Base-by-base conservation (phyloP, 1,140 invertebrate genomes). In the Ooceraea biroi region DNA sequence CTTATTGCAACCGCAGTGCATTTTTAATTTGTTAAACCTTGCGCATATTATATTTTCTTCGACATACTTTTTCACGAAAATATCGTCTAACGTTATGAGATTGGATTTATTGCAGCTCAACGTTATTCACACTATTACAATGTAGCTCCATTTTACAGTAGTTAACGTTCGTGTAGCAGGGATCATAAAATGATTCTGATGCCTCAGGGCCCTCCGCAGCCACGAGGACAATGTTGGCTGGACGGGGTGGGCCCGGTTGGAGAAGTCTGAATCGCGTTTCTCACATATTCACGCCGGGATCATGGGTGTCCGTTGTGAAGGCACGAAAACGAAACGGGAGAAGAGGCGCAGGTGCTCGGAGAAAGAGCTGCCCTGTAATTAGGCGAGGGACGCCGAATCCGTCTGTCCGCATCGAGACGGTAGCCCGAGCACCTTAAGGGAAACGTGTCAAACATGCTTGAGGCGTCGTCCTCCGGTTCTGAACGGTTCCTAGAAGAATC, bases 301-400 rank as follows among this genome's bases (percentile, higher is more conserved):
- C 74, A 74, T 41, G 80, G 82, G 71, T 88, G 85, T 83, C 60
- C 82, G 80, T 83, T 86, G 74, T 69, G 52, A 72, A 86, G 87
- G 76, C 85, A 89, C 76, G 89, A 90, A 89, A 90, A 82, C 71
- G 88, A 90, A 89, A 86, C 61, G 36, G 55, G 83, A 82, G 88
- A 88, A 82, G 83, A 69, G 65, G 68, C 72, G 85, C 88, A 90
- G 88, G 83, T 89, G 85, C 83, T 85, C 83, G 76, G 65, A 82
- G 52, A 85, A 55, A 36, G 52, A 85, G 61, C 76, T 78, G 63
- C 78, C 90, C 89, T 91, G 88, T 91, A 91, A 91, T 90, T 91
- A 91, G 86, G 88, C 90, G 88, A 90, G 82, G 86, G 76, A 90
- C 61, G 89, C 86, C 90, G 90, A 90, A 91, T 91, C 57, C 68